Conservation (phyloP, 2,113 vertebrate species). For the Bubo scandiacus region DNA sequence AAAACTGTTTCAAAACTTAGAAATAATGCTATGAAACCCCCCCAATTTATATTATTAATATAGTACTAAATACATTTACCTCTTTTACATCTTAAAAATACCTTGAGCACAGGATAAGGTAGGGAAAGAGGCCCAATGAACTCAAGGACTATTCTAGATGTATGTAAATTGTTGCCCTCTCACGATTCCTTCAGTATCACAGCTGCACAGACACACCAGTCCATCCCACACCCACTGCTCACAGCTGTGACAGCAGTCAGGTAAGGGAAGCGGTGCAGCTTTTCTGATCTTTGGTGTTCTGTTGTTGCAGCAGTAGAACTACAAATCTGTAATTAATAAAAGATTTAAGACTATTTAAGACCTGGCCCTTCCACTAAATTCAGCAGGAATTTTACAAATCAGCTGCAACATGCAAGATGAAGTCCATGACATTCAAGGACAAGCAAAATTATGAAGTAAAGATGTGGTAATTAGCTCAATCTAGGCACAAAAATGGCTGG, state of each 20-base stretch:
- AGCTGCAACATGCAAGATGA: neutral
- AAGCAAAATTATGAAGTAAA: neutral
- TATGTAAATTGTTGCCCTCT: too few relatives aligned
- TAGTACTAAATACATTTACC: neutral
- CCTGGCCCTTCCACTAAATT: neutral
- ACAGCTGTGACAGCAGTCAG: neutral
- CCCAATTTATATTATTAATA: neutral
- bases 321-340: neutral
- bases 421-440: neutral
- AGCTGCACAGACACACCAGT: too few relatives aligned
- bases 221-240: neutral
- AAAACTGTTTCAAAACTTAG: neutral
- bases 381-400: neutral
- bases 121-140: neutral
- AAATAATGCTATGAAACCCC: neutral
- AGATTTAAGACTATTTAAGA: neutral
- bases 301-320: neutral
- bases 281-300: neutral
- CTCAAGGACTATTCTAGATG: rapidly evolving
- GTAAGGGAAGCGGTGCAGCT: neutral
- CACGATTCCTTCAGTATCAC: too few relatives aligned
- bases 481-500: neutral
- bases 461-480: neutral
- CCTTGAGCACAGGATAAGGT: neutral
- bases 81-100: neutral